phyloP scores from a whole-genome alignment of 2,797 vertebrate genomes.

The Champsocephalus gunnari region DNA sequence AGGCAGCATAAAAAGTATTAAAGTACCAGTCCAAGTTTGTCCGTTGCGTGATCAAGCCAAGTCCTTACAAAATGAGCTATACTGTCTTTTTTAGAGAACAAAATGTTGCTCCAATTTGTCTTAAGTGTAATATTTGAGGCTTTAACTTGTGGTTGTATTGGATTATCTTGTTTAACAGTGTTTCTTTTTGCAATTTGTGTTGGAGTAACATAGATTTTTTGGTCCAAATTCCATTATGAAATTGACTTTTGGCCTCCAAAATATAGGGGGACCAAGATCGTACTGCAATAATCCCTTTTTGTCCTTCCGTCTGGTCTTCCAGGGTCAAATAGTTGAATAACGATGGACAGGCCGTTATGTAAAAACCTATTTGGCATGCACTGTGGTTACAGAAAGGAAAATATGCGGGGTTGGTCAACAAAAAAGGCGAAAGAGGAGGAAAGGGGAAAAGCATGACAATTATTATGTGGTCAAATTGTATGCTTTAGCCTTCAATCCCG shows the following conservation, averaged over 20 bases:
- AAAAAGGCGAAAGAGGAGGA: constrained; percentile 24
- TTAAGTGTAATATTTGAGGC: constrained; percentile 34
- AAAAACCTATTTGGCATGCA: constrained; percentile 48
- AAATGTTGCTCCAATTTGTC: constrained; percentile 28
- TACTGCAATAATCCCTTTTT: too few relatives aligned
- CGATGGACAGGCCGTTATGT: constrained; percentile 25
- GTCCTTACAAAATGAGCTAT: too few relatives aligned
- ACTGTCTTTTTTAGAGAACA: not conserved
- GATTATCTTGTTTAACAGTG: constrained; percentile 6
- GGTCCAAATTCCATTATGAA: not conserved
- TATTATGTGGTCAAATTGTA: constrained; percentile 27
- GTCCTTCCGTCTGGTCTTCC: constrained; percentile 18
- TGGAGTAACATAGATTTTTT: not conserved
- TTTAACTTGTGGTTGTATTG: constrained; percentile 7
- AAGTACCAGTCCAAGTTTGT: too few relatives aligned
- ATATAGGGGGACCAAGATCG: not conserved
- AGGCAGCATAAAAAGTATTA: too few relatives aligned
- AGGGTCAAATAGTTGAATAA: constrained; percentile 29
- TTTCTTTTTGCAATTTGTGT: constrained; percentile 4
- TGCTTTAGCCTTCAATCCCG: not conserved
- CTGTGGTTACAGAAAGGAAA: constrained; percentile 26
- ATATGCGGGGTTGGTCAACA: constrained; percentile 29
- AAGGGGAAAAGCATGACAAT: constrained; percentile 13
- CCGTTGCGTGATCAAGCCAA: too few relatives aligned
- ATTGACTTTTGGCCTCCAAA: not conserved